Base-by-base conservation (phyloP, 2,888 invertebrate species). In the Ochlodes sylvanus region DNA sequence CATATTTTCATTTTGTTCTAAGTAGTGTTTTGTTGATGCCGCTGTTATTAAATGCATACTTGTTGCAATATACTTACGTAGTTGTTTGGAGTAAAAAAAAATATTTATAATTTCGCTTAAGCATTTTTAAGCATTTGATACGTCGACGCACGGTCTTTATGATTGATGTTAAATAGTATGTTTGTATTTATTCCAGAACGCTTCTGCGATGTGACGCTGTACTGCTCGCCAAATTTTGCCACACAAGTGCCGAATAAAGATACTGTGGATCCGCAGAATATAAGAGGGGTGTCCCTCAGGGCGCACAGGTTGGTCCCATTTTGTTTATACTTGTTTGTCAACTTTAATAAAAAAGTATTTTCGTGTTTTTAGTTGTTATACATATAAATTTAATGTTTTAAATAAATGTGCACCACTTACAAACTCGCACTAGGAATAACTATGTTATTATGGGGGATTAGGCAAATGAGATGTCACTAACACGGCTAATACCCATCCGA, bases 131-230 rank as follows among this genome's bases (percentile, higher is more conserved):
- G 60, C 60, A 15, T 60, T 60, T 27, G 57, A 58, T 6, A 60
- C 44, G 14, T 21, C 27, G 52, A 52, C 21, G n/a, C 27, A 1
- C 4, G 2, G 1, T 15, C 27, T 60, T 21, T 58, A 27, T 27
- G 14, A 14, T 52, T 14, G 2, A 55, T 21, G 15, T 44, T 21
- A n/a, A 44, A 42, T 14, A 3, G 27, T 34, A 50, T 34, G 17
- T 34, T 55, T 58, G 7, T 34, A 38, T 44, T 71, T 32, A 32
- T 88, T 87, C 86, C 97, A 85, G 98, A 98, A 83, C 96, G 97
- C 72, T 98, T 98, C 90, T 98, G 98, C 90, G 98, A 94, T 74
- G 94, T 98, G 73, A 97, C 98, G 32, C 90, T 98, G 77, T 98
- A 98, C 77, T 98, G 98, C 85, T 92, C 92, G 41, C 89, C 92